Percentiles rank a stretch among this genome's conserved stretches.
Conservation (phyloP, 2,113 vertebrate species). For the Galbula dea region DNA sequence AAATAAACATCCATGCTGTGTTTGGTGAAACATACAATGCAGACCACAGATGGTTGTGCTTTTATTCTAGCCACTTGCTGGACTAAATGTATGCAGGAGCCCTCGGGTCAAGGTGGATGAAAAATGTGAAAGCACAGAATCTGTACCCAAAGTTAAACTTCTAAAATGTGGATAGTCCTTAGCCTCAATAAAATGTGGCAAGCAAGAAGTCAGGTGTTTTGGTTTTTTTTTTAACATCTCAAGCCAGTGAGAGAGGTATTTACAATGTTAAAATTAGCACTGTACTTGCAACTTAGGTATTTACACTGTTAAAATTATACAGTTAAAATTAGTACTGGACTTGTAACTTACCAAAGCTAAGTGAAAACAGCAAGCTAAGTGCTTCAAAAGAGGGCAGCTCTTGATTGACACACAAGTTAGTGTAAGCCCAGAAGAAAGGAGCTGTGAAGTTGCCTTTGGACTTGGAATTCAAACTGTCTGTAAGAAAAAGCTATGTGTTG, state of each 20-base stretch:
- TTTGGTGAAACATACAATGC: neutral
- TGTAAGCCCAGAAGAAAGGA: neutral
- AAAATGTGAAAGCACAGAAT: neutral
- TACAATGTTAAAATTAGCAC: constrained; percentile 54
- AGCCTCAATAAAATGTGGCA: neutral
- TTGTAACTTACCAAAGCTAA: neutral
- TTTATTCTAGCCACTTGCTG: neutral
- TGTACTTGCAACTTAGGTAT: neutral
- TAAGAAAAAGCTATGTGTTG: neutral
- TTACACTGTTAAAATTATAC: constrained; percentile 53
- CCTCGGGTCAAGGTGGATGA: neutral
- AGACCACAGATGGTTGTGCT: neutral
- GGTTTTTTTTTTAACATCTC: neutral
- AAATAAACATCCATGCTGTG: neutral
- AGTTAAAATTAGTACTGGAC: constrained; percentile 47
- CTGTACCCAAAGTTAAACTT: neutral
- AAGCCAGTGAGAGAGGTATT: constrained; percentile 33
- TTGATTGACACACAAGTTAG: neutral
- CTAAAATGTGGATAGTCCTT: neutral
- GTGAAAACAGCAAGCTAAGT: constrained; percentile 20
- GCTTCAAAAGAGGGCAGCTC: constrained; percentile 3
- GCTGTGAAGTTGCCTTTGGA: constrained; percentile 7
- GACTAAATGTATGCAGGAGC: neutral
- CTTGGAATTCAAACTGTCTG: neutral
- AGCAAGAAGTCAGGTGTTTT: neutral